Evolutionary conservation across 2,113 vertebrate genomes (phyloP).

Genomic region (Cinclus mexicanus): DNA sequence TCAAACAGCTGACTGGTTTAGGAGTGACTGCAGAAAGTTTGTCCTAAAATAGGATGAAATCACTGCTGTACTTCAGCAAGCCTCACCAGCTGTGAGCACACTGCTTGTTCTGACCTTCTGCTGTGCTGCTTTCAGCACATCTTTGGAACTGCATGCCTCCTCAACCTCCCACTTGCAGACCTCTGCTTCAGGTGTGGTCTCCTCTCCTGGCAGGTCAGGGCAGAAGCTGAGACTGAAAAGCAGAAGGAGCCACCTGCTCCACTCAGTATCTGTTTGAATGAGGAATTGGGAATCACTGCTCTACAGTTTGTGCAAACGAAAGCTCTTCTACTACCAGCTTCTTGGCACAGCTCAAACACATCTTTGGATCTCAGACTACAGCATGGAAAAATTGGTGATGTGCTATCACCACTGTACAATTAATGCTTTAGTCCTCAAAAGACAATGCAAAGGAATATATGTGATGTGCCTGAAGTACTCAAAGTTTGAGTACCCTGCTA

Average conservation of each 20-base stretch:
- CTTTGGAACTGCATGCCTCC: not conserved
- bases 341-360: not conserved
- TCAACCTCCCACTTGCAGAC: not conserved
- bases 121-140: not conserved
- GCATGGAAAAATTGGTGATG: not conserved
- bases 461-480: not conserved
- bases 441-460: not conserved
- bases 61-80: not conserved
- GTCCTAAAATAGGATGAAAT: not conserved
- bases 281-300: not conserved
- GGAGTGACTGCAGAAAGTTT: not conserved
- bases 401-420: not conserved
- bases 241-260: not conserved
- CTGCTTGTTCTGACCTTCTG: not conserved
- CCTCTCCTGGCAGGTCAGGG: not conserved
- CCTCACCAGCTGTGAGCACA: not conserved
- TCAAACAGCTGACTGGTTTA: not conserved
- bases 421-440: not conserved
- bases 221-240: not conserved
- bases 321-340: not conserved
- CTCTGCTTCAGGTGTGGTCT: not conserved
- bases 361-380: not conserved
- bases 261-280: not conserved
- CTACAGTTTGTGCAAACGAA: rapidly evolving
- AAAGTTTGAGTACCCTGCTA: not conserved